A percentile compares a stretch with the other conserved stretches of the same genome.
Evolutionary conservation across 2,113 vertebrate species (phyloP).

Genomic region (Forbesichthys papilliferus): DNA sequence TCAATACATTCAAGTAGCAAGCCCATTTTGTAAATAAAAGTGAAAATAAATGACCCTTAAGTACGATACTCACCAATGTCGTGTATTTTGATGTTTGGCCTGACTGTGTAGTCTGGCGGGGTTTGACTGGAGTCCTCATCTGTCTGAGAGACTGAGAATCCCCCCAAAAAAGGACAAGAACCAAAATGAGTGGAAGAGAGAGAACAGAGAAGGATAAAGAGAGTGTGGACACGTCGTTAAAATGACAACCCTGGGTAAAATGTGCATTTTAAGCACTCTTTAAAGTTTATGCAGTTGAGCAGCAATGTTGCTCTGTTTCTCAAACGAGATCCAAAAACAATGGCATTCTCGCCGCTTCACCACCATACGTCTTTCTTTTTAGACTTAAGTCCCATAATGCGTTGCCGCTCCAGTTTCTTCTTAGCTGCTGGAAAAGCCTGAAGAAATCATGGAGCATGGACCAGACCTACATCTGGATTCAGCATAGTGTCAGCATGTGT

Average conservation of each 20-base stretch:
- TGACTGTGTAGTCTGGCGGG: constrained; percentile 90
- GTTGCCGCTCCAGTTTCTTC: too few relatives aligned
- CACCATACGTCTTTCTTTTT: too few relatives aligned
- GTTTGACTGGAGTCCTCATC: constrained; percentile 88
- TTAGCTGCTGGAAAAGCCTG: background rate
- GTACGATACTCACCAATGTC: constrained; percentile 85
- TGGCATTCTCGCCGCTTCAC: too few relatives aligned
- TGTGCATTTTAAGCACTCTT: constrained; percentile 25
- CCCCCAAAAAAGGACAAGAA: constrained; percentile 8
- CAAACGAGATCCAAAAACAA: too few relatives aligned
- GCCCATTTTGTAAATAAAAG: too few relatives aligned
- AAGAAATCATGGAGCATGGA: constrained; percentile 24
- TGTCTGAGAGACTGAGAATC: constrained; percentile 82
- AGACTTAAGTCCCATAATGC: too few relatives aligned
- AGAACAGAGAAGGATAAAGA: constrained; percentile 1
- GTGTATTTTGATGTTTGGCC: constrained; percentile 92
- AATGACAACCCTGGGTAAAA: constrained; percentile 29
- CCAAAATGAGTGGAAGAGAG: background rate
- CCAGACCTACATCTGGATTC: constrained; percentile 26
- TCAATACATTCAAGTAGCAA: too few relatives aligned
- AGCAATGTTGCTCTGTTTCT: constrained; percentile 3
- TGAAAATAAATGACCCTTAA: background rate
- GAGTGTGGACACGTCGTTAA: constrained; percentile 35
- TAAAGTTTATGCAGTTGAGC: constrained; percentile 23
- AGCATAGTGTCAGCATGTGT: constrained; percentile 41